Evolutionary conservation across 1,140 invertebrate species (phyloP).

Genomic region (Delia radicum): DNA sequence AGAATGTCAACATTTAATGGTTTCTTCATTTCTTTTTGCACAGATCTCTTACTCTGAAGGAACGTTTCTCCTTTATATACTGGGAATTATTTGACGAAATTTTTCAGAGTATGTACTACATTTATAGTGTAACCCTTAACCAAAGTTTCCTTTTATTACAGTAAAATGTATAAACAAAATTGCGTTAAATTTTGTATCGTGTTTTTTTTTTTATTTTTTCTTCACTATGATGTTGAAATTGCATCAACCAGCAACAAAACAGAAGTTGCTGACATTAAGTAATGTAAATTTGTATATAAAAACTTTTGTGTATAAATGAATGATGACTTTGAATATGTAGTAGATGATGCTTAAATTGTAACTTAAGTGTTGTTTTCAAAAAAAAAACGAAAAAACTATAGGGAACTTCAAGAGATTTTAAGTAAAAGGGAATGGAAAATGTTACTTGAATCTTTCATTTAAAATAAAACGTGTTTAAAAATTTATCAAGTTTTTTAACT

Average conservation of each 20-base stretch:
- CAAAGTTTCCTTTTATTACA: neutral
- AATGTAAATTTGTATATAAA: conserved; percentile 1
- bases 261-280: conserved; percentile 18
- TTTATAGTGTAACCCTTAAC: neutral
- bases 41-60: neutral
- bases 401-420: too few relatives aligned
- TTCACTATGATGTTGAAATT: neutral
- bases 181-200: neutral
- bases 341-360: conserved; percentile 19
- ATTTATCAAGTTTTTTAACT: neutral
- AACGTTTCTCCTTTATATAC: neutral
- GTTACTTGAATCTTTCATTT: too few relatives aligned
- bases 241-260: too few relatives aligned
- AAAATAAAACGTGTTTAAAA: too few relatives aligned
- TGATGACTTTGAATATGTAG: conserved; percentile 14
- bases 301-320: conserved; percentile 7
- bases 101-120: neutral
- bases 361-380: conserved; percentile 1
- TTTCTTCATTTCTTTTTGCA: neutral
- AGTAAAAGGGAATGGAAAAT: too few relatives aligned
- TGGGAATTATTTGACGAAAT: neutral
- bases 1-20: neutral
- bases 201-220: neutral
- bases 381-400: too few relatives aligned
- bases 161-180: neutral